A percentile compares a stretch with the other conserved stretches of the same genome.
These are phyloP conservation scores for Habrosyne pyritoides DNA, from an alignment of 2,888 invertebrate species.

Conservation along the genomic window DNA sequence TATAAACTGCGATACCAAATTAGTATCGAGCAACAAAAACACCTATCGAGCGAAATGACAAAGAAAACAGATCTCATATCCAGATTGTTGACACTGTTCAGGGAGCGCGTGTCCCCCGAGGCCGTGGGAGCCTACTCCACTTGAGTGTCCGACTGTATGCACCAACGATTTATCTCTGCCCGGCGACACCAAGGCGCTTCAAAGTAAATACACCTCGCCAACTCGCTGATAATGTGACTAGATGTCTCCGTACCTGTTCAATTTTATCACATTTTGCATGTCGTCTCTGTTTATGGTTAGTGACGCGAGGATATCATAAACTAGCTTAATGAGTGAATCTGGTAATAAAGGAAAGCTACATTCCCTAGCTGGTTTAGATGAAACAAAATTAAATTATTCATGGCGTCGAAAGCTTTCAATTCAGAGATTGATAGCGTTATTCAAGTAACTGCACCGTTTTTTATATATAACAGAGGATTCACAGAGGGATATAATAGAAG, in stretches of 20 bases:
- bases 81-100: constrained; percentile 29
- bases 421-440: not conserved
- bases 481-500: too few species aligned
- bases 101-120: constrained; percentile 23
- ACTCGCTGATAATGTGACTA: constrained; percentile 19
- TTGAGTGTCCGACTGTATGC: constrained; percentile 41
- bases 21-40: not conserved
- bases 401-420: not conserved
- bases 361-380: not conserved
- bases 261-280: constrained; percentile 24
- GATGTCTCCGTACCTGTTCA: constrained; percentile 17
- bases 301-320: not conserved
- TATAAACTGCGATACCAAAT: not conserved
- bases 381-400: not conserved
- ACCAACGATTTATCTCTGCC: constrained; percentile 34
- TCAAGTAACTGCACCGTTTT: not conserved
- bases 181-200: constrained; percentile 41
- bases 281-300: constrained; percentile 8
- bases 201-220: constrained; percentile 37
- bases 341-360: not conserved
- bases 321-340: constrained; percentile 2
- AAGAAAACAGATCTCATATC: constrained; percentile 19
- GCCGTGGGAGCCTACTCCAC: constrained; percentile 39
- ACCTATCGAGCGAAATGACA: constrained; percentile 12
- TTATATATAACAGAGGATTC: too few species aligned